Base-by-base conservation (phyloP, 2,888 invertebrate species). In the Busseola fusca region DNA sequence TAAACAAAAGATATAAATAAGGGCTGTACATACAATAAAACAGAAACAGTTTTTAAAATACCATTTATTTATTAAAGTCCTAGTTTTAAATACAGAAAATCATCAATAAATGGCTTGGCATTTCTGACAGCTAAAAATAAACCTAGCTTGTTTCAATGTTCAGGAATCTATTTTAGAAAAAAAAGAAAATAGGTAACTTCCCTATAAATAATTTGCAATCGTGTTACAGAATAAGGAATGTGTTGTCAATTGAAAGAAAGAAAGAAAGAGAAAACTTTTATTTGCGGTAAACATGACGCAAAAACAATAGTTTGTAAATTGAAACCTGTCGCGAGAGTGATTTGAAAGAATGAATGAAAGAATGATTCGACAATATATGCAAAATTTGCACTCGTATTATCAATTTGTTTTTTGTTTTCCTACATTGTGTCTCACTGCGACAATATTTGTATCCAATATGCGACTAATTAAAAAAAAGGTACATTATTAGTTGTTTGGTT, bases 31-130 rank as follows among this genome's bases (percentile, higher is more conserved):
- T 37, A 34, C 34, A 71, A 34, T 52, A 40, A 75, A 74, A 58
- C 21, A 37, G 58, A n/a, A 6, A 40, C 40, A 1, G 0, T 18
- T 48, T 58, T 21, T 48, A 12, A 37, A 50, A 76, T 0, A 48
- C 5, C n/a, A 65, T 82, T 77, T 79, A 54, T 66, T 59, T 72
- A 77, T 50, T 79, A 72, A 81, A 72, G 12, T 14, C 21, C 3
- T 27, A 30, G 1, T 63, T 70, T 45, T 78, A 74, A 69, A 63
- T 69, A 78, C 37, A 62, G 16, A 54, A 52, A 34, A 42, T 52
- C 54, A 71, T 82, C 80, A 74, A 77, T 82, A 82, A 82, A 82
- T 82, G 72, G 81, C 81, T 80, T 59, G 21, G 59, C 74, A 70
- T 77, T 77, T 80, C 42, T 48, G n/a, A 48, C 1, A 16, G 30